Conservation (phyloP, 2,797 vertebrate species). For the Coranthus polyacanthus region DNA sequence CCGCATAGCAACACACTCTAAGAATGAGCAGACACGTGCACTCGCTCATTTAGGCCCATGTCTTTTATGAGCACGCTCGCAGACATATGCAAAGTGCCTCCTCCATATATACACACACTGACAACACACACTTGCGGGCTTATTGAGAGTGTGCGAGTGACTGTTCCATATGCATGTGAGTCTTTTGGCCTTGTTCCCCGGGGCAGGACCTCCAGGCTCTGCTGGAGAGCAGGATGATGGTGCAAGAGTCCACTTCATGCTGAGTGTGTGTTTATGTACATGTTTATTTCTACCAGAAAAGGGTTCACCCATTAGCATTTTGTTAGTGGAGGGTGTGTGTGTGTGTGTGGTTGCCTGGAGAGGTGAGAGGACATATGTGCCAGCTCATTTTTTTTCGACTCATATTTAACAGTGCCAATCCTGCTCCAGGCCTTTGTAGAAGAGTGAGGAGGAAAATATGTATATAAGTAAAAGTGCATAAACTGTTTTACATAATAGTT, state of each 20-base stretch:
- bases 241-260: slow-evolving; percentile 66
- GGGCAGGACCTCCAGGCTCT: slow-evolving; percentile 65
- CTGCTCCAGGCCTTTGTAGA: slow-evolving; percentile 27
- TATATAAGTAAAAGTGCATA: slow-evolving; percentile 6
- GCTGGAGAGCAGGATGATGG: slow-evolving; percentile 56
- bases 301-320: slow-evolving; percentile 43
- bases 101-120: slow-evolving; percentile 22
- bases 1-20: slow-evolving; percentile 36
- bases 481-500: slow-evolving; percentile 1
- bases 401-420: slow-evolving; percentile 25
- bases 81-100: slow-evolving; percentile 68
- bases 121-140: slow-evolving; percentile 37
- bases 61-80: slow-evolving; percentile 45
- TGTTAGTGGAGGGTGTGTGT: background rate
- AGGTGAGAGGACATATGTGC: slow-evolving; percentile 28
- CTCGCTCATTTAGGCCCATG: slow-evolving; percentile 46
- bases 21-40: slow-evolving; percentile 10
- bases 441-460: slow-evolving; percentile 8
- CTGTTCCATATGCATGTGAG: slow-evolving; percentile 80
- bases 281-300: slow-evolving; percentile 26
- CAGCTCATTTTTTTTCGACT: slow-evolving; percentile 30
- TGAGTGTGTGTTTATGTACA: slow-evolving; percentile 46
- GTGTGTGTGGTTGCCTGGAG: background rate
- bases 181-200: slow-evolving; percentile 60
- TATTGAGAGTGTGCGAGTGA: slow-evolving; percentile 48